Base-by-base conservation (phyloP, 30 jellyfish, hydroid and myxozoan genomes). In the Aurelia aurita region DNA sequence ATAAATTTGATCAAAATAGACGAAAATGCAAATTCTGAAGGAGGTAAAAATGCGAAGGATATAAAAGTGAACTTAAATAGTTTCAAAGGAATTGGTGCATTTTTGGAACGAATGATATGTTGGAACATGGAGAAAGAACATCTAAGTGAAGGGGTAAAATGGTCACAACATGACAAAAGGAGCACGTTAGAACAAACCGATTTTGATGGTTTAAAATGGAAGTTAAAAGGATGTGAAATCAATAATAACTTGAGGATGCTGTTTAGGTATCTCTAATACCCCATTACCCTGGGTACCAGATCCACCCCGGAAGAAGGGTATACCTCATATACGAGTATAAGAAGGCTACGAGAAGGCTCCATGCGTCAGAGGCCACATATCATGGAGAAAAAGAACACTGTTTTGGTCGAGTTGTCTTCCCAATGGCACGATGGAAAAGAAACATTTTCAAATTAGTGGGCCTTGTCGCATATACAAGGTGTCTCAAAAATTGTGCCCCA, bases 131-230 rank as follows among this genome's bases (percentile, higher is more conserved):
- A 81, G 21, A 67, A 68, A 31, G 85, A 81, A 21, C 55, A 28
- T 26, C 3, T 35, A 26, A 51, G 55, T 39, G 91, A 81, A 27
- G 91, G 85, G 0, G 43, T 81, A 9, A 68, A 54, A 55, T 68
- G 77, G 78, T 67, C 91, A 2, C 91, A 81, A 29, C 31, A 54
- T 18, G 85, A 85, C 18, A 43, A 58, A 53, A 74, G 95, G 25
- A 63, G 77, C 75, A 60, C 87, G 5, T 65, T 85, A 23, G 95
- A 85, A 65, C 47, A 55, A 53, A 85, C 87, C 2, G 95, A 85
- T 23, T 85, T 85, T 64, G 95, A 85, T 65, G 95, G 95, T 0
- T 71, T 85, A 11, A 74, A 74, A 73, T 85, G 85, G 89, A 85
- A 85, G 46, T 55, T 85, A 26, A 74, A 75, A 44, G 95, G 87